Evolutionary conservation across 2,113 vertebrate species (phyloP), one percentile per base, ranked within the genome.

Genomic region (Peucedramus taeniatus): DNA sequence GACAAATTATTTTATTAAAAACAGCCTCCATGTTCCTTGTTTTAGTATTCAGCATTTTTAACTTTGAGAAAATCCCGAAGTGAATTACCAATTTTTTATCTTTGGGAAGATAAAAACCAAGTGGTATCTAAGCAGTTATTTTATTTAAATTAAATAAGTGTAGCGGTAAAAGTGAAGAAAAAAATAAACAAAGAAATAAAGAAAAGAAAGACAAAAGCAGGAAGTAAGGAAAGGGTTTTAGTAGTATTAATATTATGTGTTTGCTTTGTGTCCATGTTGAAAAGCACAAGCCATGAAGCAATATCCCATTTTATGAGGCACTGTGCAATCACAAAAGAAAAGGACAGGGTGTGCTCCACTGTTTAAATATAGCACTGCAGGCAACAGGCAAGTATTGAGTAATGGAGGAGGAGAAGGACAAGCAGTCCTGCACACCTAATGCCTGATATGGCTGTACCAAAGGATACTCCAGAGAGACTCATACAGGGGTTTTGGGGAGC

Each of bases 271-370:
- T 44, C 59, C 1, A 1, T 90, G 51, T 63, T 40, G 54, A 80
- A 50, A 50, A 94, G 50, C 54, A 45, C 45, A 37, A 72, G 50
- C 31, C 59, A 83, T 77, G 94, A 92, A 92, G 92, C 71, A 92
- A 95, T 45, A 66, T 27, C 42, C 64, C 72, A 37, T 77, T 97
- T 77, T 47, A 83, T 56, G 63, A 94, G 90, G 79, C 59, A 68
- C 63, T 59, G 23, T 80, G 90, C 68, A 93, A 83, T 90, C 86
- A 88, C 54, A 77, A 88, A 80, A 59, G 28, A 70, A 93, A 90
- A 90, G 92, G 82, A 89, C 66, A 91, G 92, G 87, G 65, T 91
- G 90, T 95, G 65, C 83, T 95, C 75, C 79, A 63, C 35, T 47
- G 8, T 78, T 86, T 94, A 95, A 94, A 94, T 89, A 88, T 13